Conservation (phyloP, 2,888 invertebrate species). For the Xanthia icteritia region DNA sequence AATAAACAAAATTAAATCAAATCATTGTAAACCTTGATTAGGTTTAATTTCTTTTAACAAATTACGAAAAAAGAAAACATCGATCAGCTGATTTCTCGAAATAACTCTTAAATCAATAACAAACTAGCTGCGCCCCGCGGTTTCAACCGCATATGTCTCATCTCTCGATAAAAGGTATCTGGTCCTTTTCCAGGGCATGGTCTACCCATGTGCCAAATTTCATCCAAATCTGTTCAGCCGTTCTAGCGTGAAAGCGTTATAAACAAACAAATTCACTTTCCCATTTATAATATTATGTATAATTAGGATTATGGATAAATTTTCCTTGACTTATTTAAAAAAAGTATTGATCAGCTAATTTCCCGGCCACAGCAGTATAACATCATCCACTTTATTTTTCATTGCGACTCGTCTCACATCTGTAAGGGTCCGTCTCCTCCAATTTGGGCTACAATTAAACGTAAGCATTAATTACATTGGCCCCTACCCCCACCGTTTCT, state of each 20-base stretch:
- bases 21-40: too few species aligned
- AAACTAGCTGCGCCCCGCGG: too few species aligned
- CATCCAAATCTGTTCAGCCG: too few species aligned
- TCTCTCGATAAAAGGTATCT: too few species aligned
- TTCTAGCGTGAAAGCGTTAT: too few species aligned
- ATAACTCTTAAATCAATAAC: background rate
- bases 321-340: background rate
- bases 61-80: background rate
- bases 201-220: too few species aligned
- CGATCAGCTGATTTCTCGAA: background rate
- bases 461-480: conserved; percentile 89
- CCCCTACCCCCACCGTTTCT: conserved; percentile 76
- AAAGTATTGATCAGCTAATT: conserved; percentile 39
- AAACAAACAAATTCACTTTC: too few species aligned
- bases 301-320: too few species aligned
- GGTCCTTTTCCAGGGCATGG: too few species aligned
- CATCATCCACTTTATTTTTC: conserved; percentile 75
- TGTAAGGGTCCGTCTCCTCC: conserved; percentile 80
- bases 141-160: too few species aligned
- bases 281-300: too few species aligned
- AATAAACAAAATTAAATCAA: too few species aligned
- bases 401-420: conserved; percentile 74
- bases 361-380: conserved; percentile 48
- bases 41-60: background rate
- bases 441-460: conserved; percentile 87